Evolutionary conservation across 1,140 invertebrate species (phyloP).

Genomic region (Pantala flavescens): DNA sequence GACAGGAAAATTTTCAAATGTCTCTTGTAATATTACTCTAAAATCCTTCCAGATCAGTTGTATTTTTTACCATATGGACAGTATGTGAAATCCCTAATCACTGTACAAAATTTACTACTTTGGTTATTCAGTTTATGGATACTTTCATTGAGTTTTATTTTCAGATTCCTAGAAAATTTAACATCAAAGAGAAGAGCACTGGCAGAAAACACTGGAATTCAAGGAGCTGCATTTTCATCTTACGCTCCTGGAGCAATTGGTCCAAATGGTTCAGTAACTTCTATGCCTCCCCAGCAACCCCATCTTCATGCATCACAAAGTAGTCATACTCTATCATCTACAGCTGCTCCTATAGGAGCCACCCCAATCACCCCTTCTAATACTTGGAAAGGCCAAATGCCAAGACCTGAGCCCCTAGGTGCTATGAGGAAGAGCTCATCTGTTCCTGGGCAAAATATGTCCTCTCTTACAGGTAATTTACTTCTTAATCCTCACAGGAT

Average conservation of each 20-base stretch:
- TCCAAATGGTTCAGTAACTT: neutral
- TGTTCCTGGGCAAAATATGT: neutral
- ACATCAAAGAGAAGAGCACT: conserved; percentile 57
- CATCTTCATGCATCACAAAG: neutral
- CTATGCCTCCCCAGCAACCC: neutral
- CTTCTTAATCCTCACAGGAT: no score
- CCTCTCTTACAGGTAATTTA: no score
- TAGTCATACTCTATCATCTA: no score
- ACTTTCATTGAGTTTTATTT: no score
- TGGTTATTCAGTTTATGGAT: no score
- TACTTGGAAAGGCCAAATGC: neutral
- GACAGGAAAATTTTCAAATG: no score
- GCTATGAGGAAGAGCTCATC: neutral
- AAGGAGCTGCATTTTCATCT: neutral
- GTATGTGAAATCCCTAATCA: no score
- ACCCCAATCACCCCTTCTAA: no score
- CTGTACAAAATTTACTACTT: no score
- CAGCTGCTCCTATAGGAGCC: neutral
- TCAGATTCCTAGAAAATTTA: conserved; percentile 59
- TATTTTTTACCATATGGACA: no score
- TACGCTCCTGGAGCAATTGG: neutral
- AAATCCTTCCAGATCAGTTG: no score
- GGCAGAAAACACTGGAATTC: conserved; percentile 37
- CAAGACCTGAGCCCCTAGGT: neutral
- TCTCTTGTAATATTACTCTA: no score